Conservation (phyloP, 2,797 vertebrate species). For the Acipenser oxyrinchus region DNA sequence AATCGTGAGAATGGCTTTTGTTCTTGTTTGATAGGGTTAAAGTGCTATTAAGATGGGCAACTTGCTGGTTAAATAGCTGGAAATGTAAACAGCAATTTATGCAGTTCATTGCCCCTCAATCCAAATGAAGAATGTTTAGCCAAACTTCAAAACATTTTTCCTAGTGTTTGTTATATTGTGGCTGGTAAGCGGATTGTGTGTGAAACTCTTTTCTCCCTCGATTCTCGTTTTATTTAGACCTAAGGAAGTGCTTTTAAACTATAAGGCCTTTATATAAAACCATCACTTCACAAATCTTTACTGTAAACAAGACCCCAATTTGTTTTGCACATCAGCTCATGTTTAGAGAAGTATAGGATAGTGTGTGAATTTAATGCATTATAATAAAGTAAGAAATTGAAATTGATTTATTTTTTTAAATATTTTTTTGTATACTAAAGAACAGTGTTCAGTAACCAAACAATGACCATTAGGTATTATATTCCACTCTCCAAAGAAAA, state of each 20-base stretch:
- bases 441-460: too few species aligned
- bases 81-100: conserved; percentile 68
- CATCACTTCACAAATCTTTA: conserved; percentile 37
- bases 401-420: too few species aligned
- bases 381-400: too few species aligned
- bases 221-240: conserved; percentile 60
- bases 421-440: too few species aligned
- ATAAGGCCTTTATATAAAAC: conserved; percentile 51
- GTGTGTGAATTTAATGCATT: too few species aligned
- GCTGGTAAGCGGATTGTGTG: conserved; percentile 49
- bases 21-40: conserved; percentile 66
- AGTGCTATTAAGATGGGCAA: conserved; percentile 67
- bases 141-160: conserved; percentile 44
- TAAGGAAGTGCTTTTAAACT: conserved; percentile 57
- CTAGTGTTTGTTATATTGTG: conserved; percentile 55
- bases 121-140: conserved; percentile 45
- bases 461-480: too few species aligned
- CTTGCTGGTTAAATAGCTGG: conserved; percentile 69
- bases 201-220: conserved; percentile 49
- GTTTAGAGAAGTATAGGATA: too few species aligned
- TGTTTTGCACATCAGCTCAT: too few species aligned
- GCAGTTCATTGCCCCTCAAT: conserved; percentile 55
- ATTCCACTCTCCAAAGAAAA: too few species aligned
- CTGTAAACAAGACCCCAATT: neutral
- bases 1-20: conserved; percentile 19